These are phyloP conservation scores for Rhinogobius similis DNA, from an alignment of 2,113 vertebrate species.

Conservation along the genomic window DNA sequence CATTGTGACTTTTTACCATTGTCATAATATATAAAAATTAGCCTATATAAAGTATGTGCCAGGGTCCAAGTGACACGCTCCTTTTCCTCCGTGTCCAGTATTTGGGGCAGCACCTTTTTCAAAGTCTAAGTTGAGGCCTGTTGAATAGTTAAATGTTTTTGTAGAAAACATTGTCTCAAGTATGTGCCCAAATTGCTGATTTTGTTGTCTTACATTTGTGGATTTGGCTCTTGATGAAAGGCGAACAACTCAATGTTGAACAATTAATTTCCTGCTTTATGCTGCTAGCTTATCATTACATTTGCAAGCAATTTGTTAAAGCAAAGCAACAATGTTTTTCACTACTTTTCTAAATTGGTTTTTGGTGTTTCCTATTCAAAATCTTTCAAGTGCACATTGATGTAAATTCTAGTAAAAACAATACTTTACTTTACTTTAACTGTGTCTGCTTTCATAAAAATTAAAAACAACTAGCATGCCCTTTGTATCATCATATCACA, in stretches of 20 bases:
- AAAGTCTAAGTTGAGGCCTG: constrained; percentile 23
- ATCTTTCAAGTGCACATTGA: constrained; percentile 36
- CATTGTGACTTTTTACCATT: constrained; percentile 48
- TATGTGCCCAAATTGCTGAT: constrained; percentile 39
- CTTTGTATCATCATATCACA: constrained; percentile 13
- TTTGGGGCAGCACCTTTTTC: constrained; percentile 2
- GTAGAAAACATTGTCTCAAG: constrained; percentile 2
- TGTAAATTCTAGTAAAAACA: constrained; percentile 35
- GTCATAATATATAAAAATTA: constrained; percentile 44
- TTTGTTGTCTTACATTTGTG: constrained; percentile 30
- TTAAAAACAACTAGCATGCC: background rate
- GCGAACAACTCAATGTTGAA: constrained; percentile 6
- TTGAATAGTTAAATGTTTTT: constrained; percentile 27
- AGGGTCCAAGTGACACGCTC: constrained; percentile 65
- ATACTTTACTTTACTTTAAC: background rate
- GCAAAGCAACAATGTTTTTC: constrained; percentile 8
- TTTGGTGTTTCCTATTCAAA: constrained; percentile 6
- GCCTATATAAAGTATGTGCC: constrained; percentile 53
- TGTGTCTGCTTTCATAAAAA: constrained; percentile 7
- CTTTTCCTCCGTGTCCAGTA: constrained; percentile 34
- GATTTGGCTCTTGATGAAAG: constrained; percentile 22
- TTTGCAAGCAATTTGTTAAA: background rate
- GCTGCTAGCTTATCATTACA: background rate
- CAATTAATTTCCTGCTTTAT: constrained; percentile 21
- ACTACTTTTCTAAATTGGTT: constrained; percentile 30